Evolutionary conservation across 1,140 invertebrate genomes (phyloP), one percentile per base, ranked within the genome.

Genomic region (Papilio dardanus): DNA sequence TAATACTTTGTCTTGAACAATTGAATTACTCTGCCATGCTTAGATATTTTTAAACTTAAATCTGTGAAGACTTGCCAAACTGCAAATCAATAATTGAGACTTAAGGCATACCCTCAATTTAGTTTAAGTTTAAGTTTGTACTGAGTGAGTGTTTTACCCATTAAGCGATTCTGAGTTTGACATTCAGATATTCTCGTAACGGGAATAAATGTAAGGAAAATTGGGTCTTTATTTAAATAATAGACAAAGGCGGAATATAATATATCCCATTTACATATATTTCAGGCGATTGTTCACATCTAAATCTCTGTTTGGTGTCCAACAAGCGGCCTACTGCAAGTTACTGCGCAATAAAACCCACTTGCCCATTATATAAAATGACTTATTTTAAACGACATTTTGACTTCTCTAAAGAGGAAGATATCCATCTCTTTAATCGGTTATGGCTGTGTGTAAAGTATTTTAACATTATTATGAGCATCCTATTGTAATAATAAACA

Each of bases 341-440:
- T 71, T 50, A 71, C 68, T 14, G 40, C 68, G 68, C 40, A 71
- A 71, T 71, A 71, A 71, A 71, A 71, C 40, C 19, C 68, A 71
- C 68, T 24, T 71, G 68, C 21, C 68, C 37, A 71, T 71, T 71
- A 71, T 71, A 28, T 30, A 28, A 71, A 71, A 50, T 28, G 35
- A 40, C 68, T 71, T 71, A 71, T 71, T 58, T 58, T 46, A 71
- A 46, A 46, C 16, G 21, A 16, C 40, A 7, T 31, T 71, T 71
- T 46, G 16, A 24, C 28, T n/a, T 71, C 37, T 4, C 21, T 58
- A 28, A 28, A 58, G 54, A 46, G 54, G 21, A 28, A 58, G 21
- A 28, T 58, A 58, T 28, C 21, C 54, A 28, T 58, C 21, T 14
- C 8, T 58, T 54, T 54, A 24, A 28, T 58, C 54, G 24, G 54